These are phyloP conservation scores for Pungitius pungitius DNA, from an alignment of 2,113 vertebrate genomes.

Conservation along the genomic window DNA sequence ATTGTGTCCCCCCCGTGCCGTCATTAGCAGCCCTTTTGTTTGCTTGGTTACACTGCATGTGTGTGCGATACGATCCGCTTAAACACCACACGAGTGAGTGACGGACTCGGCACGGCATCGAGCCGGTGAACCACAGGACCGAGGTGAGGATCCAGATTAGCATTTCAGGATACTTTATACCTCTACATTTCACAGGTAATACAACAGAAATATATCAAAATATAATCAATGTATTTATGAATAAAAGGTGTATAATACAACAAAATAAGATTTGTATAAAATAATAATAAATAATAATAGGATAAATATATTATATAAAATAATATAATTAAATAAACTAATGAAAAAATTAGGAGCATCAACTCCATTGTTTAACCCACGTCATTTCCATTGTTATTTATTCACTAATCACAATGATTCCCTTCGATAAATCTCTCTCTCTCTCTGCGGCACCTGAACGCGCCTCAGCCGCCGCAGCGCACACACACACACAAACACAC, in stretches of 20 bases:
- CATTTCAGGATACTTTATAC: no score
- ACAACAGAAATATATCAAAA: no score
- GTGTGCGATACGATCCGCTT: neutral
- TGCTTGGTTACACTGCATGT: neutral
- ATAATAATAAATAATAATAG: neutral
- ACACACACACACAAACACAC: neutral
- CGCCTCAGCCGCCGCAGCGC: neutral
- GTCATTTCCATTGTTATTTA: no score
- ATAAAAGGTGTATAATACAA: no score
- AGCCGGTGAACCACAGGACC: no score
- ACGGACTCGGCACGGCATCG: no score
- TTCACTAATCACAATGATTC: neutral
- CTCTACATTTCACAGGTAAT: no score
- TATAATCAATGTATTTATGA: no score
- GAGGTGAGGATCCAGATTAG: no score
- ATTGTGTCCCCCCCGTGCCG: neutral
- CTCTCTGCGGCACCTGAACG: neutral
- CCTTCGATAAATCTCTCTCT: neutral
- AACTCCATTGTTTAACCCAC: no score
- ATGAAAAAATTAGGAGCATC: no score
- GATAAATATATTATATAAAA: neutral
- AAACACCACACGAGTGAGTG: no score
- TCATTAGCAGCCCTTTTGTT: slow-evolving; percentile 9
- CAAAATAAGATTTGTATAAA: neutral
- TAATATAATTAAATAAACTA: neutral